These are phyloP conservation scores for Elysia crispata DNA, from an alignment of 2,888 invertebrate genomes.

Conservation along the genomic window DNA sequence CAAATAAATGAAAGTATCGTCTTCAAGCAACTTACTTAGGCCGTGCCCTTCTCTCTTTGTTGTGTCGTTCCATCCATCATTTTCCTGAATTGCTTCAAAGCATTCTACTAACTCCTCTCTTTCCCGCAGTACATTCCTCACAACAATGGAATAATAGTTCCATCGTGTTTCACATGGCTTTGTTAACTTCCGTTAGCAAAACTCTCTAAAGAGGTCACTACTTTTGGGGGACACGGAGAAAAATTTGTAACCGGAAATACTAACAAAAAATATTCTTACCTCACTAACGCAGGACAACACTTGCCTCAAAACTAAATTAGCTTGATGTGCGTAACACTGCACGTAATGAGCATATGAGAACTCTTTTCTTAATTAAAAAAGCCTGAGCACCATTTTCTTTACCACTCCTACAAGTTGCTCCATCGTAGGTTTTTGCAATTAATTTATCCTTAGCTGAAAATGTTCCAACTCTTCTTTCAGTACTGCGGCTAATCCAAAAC, in stretches of 20 bases:
- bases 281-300: neutral
- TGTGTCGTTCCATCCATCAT: no score
- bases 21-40: no score
- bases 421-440: neutral
- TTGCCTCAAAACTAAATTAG: neutral
- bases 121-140: no score
- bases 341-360: constrained; percentile 5
- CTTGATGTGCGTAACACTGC: constrained; percentile 16
- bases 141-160: no score
- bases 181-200: neutral
- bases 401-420: neutral
- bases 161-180: neutral
- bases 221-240: neutral
- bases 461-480: neutral
- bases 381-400: neutral
- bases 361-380: neutral
- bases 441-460: neutral
- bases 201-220: neutral
- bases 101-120: no score
- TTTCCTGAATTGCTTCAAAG: no score
- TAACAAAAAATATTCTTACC: neutral
- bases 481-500: neutral
- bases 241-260: neutral
- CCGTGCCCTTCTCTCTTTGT: no score
- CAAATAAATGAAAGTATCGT: no score